These are phyloP conservation scores for Progne subis DNA, from an alignment of 2,113 vertebrate genomes.

Conservation along the genomic window DNA sequence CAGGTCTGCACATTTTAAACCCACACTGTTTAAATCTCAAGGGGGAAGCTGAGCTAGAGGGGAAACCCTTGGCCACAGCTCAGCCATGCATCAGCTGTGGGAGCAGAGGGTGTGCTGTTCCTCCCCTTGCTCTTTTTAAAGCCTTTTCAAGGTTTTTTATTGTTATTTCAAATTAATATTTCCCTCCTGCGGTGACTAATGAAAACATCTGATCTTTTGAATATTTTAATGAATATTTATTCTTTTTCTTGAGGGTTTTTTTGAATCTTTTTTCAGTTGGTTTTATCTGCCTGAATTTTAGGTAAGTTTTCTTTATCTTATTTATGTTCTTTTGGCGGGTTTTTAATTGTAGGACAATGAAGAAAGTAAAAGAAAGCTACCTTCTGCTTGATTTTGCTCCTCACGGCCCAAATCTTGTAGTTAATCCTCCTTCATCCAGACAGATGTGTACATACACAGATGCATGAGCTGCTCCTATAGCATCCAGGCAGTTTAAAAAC, in stretches of 20 bases:
- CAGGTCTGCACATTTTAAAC: background rate
- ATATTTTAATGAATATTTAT: background rate
- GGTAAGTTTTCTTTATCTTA: background rate
- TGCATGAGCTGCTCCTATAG: background rate
- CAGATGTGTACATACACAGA: background rate
- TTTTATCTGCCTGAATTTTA: background rate
- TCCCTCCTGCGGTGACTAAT: conserved; percentile 8
- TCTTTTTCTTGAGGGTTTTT: background rate
- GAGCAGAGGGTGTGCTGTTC: background rate
- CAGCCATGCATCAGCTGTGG: background rate
- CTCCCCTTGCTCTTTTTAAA: background rate
- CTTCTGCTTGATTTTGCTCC: background rate
- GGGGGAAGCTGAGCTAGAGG: background rate
- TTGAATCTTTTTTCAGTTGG: background rate
- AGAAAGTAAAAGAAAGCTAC: background rate
- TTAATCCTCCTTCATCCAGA: background rate
- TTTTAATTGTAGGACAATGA: background rate
- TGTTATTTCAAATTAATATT: conserved; percentile 19
- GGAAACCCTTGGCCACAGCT: background rate
- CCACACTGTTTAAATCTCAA: background rate
- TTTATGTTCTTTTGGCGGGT: background rate
- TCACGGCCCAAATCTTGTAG: background rate
- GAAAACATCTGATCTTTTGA: background rate
- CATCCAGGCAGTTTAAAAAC: background rate
- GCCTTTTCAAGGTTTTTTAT: background rate